A percentile compares a stretch with the other conserved stretches of the same genome.
Evolutionary conservation across 2,888 invertebrate genomes (phyloP).

Genomic region (Scaptomyza caliginosa): DNA sequence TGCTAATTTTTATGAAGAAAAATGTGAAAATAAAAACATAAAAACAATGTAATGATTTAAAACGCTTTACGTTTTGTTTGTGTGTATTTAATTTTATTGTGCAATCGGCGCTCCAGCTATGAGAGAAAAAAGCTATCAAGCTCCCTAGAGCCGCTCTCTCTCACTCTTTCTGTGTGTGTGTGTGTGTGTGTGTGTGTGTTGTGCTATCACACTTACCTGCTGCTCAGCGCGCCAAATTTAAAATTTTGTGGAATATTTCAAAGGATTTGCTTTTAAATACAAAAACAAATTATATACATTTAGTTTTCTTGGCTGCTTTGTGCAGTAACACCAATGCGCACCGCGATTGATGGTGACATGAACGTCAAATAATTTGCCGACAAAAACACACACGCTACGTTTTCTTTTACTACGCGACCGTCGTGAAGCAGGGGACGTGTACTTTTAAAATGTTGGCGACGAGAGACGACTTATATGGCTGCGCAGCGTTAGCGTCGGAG

Average conservation of each 20-base stretch:
- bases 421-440: constrained; percentile 34
- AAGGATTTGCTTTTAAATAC: neutral
- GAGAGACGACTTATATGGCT: constrained; percentile 70
- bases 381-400: constrained; percentile 55
- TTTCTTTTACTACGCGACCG: constrained; percentile 68
- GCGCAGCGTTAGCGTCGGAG: constrained; percentile 50
- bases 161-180: too few species aligned
- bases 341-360: constrained; percentile 32
- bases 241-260: constrained; percentile 54
- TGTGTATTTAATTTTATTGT: constrained; percentile 58
- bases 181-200: too few species aligned
- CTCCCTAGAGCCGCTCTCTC: constrained; percentile 26
- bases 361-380: constrained; percentile 59
- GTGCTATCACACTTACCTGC: constrained; percentile 42
- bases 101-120: constrained; percentile 57
- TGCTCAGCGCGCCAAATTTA: constrained; percentile 73
- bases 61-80: constrained; percentile 28
- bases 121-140: constrained; percentile 11
- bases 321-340: constrained; percentile 61
- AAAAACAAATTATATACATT: too few species aligned
- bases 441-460: constrained; percentile 59
- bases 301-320: too few species aligned
- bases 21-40: neutral
- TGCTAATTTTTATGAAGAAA: constrained; percentile 41
- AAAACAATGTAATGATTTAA: constrained; percentile 42